Evolutionary conservation across 2,888 invertebrate species (phyloP).

Genomic region (Eretmocerus hayati): DNA sequence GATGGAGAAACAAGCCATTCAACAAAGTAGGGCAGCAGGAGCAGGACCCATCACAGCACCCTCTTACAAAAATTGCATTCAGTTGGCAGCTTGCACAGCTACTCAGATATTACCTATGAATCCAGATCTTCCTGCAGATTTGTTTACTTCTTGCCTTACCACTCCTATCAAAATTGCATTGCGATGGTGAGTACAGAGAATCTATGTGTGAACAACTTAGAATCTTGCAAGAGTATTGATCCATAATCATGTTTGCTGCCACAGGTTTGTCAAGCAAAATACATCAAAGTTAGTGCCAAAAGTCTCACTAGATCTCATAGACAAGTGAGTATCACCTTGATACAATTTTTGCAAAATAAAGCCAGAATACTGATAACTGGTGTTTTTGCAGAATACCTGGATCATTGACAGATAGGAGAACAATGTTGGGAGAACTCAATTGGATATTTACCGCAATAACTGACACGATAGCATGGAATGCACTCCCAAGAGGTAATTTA

Average conservation of each 20-base stretch:
- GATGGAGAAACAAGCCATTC: slow-evolving; percentile 41
- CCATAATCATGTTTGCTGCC: slow-evolving; percentile 9
- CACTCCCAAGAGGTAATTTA: slow-evolving; percentile 68
- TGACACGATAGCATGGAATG: slow-evolving; percentile 99
- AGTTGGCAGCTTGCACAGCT: slow-evolving; percentile 91
- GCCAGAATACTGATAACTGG: not conserved
- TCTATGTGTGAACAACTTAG: not conserved
- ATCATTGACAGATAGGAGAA: slow-evolving; percentile 84
- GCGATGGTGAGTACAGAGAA: slow-evolving; percentile 58
- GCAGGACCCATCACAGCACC: slow-evolving; percentile 45
- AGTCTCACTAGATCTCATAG: slow-evolving; percentile 77
- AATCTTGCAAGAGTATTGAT: not conserved
- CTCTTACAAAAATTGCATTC: slow-evolving; percentile 85
- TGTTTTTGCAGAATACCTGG: slow-evolving; percentile 75
- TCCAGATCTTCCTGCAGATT: slow-evolving; percentile 92
- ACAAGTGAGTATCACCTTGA: slow-evolving; percentile 60
- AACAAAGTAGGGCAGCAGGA: slow-evolving; percentile 40
- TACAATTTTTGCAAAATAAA: not conserved
- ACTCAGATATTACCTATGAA: slow-evolving; percentile 94
- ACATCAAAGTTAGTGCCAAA: slow-evolving; percentile 74
- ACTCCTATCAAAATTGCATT: slow-evolving; percentile 96
- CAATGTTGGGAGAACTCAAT: slow-evolving; percentile 97
- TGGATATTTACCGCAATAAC: slow-evolving; percentile 99
- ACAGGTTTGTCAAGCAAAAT: slow-evolving; percentile 75
- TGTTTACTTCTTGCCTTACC: slow-evolving; percentile 96